Conservation (phyloP, 2,113 vertebrate species). For the Paramisgurnus dabryanus region DNA sequence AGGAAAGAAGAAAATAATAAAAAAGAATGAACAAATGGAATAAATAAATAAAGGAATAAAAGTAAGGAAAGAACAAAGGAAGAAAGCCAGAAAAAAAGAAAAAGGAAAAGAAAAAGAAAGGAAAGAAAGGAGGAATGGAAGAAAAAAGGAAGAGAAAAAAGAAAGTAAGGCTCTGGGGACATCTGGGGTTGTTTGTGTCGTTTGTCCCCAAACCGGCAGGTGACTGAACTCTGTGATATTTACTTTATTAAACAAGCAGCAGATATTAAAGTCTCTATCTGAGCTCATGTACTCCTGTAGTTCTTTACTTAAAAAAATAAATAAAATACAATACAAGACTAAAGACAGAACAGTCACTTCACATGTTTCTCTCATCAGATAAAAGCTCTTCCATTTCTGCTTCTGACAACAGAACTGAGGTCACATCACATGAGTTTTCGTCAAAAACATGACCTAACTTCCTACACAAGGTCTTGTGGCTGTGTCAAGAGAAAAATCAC, state of each 20-base stretch:
- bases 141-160: too few species aligned
- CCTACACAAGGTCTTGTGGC: neutral
- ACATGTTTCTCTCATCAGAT: too few species aligned
- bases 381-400: neutral
- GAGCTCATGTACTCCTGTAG: neutral
- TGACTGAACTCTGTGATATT: slow-evolving; percentile 20
- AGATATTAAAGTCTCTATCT: neutral
- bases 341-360: neutral
- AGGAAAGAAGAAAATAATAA: too few species aligned
- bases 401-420: slow-evolving; percentile 1
- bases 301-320: neutral
- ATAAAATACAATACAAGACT: neutral
- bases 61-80: too few species aligned
- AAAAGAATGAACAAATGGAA: too few species aligned
- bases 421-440: neutral
- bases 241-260: neutral
- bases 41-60: too few species aligned
- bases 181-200: slow-evolving; percentile 14
- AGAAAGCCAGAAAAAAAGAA: too few species aligned
- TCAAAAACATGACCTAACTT: neutral
- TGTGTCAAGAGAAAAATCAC: neutral
- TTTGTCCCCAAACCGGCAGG: slow-evolving; percentile 20
- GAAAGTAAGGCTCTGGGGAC: neutral
- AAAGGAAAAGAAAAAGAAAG: too few species aligned
- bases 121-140: too few species aligned